Percentiles rank a stretch among this genome's conserved stretches.
Conservation (phyloP, 1,140 invertebrate species). For the Oedothorax gibbosus region DNA sequence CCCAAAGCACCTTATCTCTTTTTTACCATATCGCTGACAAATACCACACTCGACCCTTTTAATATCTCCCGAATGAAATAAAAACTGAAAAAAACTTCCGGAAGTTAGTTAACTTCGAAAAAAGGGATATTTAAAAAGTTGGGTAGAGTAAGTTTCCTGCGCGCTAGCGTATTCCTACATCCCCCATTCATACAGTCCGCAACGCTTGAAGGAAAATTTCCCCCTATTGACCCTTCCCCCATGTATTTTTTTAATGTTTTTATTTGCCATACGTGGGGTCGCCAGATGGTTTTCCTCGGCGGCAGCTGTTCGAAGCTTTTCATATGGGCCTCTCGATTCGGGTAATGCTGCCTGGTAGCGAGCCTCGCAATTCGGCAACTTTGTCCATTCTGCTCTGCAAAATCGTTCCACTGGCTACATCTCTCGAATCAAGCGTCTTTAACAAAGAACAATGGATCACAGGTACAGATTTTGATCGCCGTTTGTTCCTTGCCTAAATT, state of each 20-base stretch:
- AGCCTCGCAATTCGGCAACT: constrained; percentile 16
- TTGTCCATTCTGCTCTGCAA: neutral
- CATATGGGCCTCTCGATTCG: constrained; percentile 54
- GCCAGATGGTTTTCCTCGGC: constrained; percentile 56
- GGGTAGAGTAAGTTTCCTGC: constrained; percentile 46
- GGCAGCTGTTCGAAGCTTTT: constrained; percentile 57
- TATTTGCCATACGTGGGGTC: constrained; percentile 57
- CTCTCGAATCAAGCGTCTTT: neutral
- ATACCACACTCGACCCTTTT: too few species aligned
- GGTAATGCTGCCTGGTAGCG: constrained; percentile 13
- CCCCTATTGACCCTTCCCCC: constrained; percentile 36
- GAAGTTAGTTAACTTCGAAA: constrained; percentile 12
- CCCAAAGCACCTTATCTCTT: too few species aligned
- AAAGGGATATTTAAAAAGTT: constrained; percentile 31
- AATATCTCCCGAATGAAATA: too few species aligned
- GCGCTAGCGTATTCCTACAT: constrained; percentile 10
- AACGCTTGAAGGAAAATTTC: neutral
- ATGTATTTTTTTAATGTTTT: constrained; percentile 36
- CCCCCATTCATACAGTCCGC: constrained; percentile 1
- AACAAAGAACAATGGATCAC: constrained; percentile 6
- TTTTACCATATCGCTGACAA: too few species aligned
- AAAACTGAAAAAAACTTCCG: neutral
- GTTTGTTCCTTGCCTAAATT: too few species aligned
- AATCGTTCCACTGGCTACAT: constrained; percentile 12
- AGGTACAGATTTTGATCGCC: neutral